A percentile compares a stretch with the other conserved stretches of the same genome.
Evolutionary conservation across 2,888 invertebrate genomes (phyloP).

Genomic region (Linnaemya tessellans): DNA sequence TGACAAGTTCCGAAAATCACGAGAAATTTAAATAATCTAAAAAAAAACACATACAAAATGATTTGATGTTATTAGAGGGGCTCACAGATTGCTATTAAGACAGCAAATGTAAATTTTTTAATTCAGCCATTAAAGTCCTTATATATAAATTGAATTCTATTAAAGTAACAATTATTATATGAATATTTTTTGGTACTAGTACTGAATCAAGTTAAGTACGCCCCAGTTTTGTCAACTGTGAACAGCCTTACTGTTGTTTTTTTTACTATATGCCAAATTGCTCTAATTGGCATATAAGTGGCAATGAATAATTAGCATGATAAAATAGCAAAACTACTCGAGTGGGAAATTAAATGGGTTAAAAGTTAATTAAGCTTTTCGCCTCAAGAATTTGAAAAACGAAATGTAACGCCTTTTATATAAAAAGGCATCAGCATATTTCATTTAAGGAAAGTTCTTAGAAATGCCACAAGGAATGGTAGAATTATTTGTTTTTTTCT

Average conservation of each 20-base stretch:
- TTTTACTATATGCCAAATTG: conserved; percentile 9
- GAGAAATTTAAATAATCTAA: conserved; percentile 39
- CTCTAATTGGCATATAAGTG: conserved; percentile 6
- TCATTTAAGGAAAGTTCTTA: background rate
- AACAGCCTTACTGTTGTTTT: background rate
- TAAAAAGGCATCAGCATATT: background rate
- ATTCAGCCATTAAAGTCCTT: too few species aligned
- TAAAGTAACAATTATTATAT: too few species aligned
- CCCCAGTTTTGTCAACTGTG: background rate
- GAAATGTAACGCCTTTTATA: too few species aligned
- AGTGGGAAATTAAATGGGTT: background rate
- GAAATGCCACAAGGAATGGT: background rate
- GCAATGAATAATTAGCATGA: conserved; percentile 18
- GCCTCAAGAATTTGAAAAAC: background rate
- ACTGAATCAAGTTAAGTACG: background rate
- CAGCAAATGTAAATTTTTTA: too few species aligned
- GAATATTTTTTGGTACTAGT: background rate
- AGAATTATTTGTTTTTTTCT: too few species aligned
- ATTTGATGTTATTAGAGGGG: background rate
- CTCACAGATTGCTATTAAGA: conserved; percentile 19
- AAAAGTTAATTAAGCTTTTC: background rate
- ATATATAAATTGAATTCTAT: too few species aligned
- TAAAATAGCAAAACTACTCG: background rate
- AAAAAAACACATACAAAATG: background rate
- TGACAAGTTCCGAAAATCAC: conserved; percentile 54